Evolutionary conservation across 2,797 vertebrate species (phyloP).

Genomic region (Emys orbicularis): DNA sequence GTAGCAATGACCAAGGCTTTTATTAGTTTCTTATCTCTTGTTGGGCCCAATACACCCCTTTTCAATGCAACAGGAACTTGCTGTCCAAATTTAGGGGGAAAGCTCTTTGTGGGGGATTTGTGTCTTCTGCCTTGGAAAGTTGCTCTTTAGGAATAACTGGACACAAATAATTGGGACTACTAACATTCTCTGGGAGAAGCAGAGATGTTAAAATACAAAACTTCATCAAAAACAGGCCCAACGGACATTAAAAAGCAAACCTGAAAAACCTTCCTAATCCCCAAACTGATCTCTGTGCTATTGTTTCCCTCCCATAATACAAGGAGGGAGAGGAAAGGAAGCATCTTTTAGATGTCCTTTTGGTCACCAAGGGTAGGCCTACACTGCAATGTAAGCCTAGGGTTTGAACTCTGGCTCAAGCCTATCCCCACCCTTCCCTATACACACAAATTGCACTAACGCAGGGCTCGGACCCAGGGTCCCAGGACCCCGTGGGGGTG

Average conservation of each 20-base stretch:
- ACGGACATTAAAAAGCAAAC: constrained; percentile 6
- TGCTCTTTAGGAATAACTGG: not conserved
- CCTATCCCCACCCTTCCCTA: not conserved
- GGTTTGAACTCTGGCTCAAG: not conserved
- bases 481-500: too few species aligned
- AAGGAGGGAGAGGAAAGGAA: not conserved
- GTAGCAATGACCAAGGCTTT: constrained; percentile 44
- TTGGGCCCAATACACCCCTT: constrained; percentile 29
- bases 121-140: not conserved
- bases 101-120: constrained; percentile 27
- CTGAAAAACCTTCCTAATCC: not conserved
- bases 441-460: not conserved
- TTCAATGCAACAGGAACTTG: constrained; percentile 42
- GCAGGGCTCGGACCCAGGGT: not conserved
- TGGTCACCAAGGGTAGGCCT: not conserved
- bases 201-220: not conserved
- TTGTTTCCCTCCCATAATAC: not conserved
- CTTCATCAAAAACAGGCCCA: not conserved
- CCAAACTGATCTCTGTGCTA: not conserved
- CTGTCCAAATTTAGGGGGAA: constrained; percentile 27
- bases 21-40: constrained; percentile 50
- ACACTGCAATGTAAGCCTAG: not conserved
- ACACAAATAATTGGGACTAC: not conserved
- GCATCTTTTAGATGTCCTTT: not conserved
- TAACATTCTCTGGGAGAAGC: not conserved